phyloP scores from a whole-genome alignment of 2,888 invertebrate genomes.

The Phrixothrix hirtus region DNA sequence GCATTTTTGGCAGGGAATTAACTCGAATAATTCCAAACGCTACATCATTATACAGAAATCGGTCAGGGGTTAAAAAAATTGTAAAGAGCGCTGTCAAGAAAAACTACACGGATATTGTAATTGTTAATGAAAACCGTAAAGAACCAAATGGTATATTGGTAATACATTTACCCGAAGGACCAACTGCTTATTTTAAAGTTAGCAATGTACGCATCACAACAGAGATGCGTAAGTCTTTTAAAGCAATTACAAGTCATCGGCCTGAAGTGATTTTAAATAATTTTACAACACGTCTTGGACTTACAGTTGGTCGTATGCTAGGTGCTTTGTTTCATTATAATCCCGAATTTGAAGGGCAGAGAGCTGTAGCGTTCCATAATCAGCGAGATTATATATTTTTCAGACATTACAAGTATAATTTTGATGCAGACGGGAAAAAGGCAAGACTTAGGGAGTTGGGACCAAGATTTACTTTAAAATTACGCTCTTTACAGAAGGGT shows the following conservation, averaged over 20 bases:
- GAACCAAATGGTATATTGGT: slow-evolving; percentile 91
- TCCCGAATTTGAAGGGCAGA: slow-evolving; percentile 91
- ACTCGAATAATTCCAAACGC: slow-evolving; percentile 92
- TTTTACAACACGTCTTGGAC: slow-evolving; percentile 92
- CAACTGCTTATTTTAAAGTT: slow-evolving; percentile 94
- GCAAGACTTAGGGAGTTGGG: slow-evolving; percentile 90
- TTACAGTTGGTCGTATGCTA: slow-evolving; percentile 89
- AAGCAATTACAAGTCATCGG: slow-evolving; percentile 81
- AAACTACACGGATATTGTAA: slow-evolving; percentile 83
- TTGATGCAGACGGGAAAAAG: slow-evolving; percentile 76
- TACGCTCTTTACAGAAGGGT: slow-evolving; percentile 92
- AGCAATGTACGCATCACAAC: slow-evolving; percentile 90
- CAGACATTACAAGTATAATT: slow-evolving; percentile 79
- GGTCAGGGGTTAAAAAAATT: slow-evolving; percentile 91
- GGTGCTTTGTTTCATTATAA: slow-evolving; percentile 93
- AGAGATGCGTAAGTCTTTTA: slow-evolving; percentile 77
- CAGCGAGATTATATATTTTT: slow-evolving; percentile 99
- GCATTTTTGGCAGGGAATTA: slow-evolving; percentile 91
- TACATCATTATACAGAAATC: slow-evolving; percentile 80
- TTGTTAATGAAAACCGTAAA: slow-evolving; percentile 93
- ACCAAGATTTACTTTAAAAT: slow-evolving; percentile 91
- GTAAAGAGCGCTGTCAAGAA: slow-evolving; percentile 81
- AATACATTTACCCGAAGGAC: slow-evolving; percentile 94
- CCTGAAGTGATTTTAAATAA: slow-evolving; percentile 97
- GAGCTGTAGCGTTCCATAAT: slow-evolving; percentile 97